Base-by-base conservation (phyloP, 2,888 invertebrate species). In the Mesoligia furuncula region DNA sequence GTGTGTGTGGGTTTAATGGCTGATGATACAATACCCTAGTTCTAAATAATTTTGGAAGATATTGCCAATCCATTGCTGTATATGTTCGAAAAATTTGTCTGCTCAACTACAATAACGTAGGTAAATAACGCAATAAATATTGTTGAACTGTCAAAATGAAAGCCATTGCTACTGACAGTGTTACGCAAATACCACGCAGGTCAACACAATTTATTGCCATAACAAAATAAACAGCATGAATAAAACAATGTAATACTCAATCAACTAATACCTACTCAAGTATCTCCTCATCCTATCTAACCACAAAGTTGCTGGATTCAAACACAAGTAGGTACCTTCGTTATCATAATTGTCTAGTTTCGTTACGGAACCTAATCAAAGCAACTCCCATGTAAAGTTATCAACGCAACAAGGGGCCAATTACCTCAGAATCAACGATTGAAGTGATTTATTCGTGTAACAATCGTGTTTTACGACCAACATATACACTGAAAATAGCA, bases 321-420 rank as follows among this genome's bases (percentile, higher is more conserved):
- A 71, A 65, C 45, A 68, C 42, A 65, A 74, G 54, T 36, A 36
- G 36, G 36, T 45, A 36, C 48, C 51, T 79, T 71, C 64, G 51
- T 75, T 80, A 82, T 74, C 79, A 57, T 27, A 48, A 75, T 59
- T 13, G n/a, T 61, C 59, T 61, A 51, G 69, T 45, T 51, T 75
- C 20, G 73, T 69, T 61, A 71, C 51, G 7, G 11, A 64, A 36
- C 36, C 42, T 54, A 62, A 83, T 76, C 65, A 80, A 64, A 76
- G 62, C 45, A 39, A 73, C 62, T 78, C 59, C 59, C 61, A 54
- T 79, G 74, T 75, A 65, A 79, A 67, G 66, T 86, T 80, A 84
- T 78, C 77, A 74, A 68, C 74, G 20, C 42, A 75, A 86, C 79
- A 81, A 78, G 67, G 45, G 71, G 71, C 69, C 78, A 78, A 84